These are phyloP conservation scores for Phoxinus dragarum DNA, from an alignment of 2,797 vertebrate species.

Conservation along the genomic window DNA sequence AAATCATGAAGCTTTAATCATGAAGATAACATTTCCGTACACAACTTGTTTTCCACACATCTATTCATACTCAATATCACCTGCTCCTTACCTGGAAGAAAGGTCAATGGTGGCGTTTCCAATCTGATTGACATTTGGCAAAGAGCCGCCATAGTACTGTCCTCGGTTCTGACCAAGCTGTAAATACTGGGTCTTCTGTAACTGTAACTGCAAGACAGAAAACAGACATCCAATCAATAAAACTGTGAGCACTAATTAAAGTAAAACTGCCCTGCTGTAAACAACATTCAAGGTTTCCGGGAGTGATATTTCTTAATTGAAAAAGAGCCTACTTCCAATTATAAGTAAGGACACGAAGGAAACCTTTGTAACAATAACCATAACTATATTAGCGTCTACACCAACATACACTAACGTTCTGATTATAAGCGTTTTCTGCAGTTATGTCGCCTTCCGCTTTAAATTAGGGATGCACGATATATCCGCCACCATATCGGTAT, in stretches of 20 bases:
- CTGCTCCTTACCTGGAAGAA: constrained; percentile 93
- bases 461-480: too few species aligned
- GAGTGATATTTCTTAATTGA: neutral
- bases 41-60: neutral
- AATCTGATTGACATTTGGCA: constrained; percentile 99
- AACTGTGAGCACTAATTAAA: neutral
- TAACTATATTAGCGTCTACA: neutral
- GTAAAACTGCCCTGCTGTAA: neutral
- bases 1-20: neutral
- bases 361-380: neutral
- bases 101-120: constrained; percentile 96
- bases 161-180: constrained; percentile 98
- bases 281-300: neutral
- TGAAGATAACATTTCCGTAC: neutral
- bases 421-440: neutral
- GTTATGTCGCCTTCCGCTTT: neutral
- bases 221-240: constrained; percentile 56
- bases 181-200: constrained; percentile 99
- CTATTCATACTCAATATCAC: constrained; percentile 66
- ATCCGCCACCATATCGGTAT: too few species aligned
- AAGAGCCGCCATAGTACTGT: constrained; percentile 97
- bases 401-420: neutral
- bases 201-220: constrained; percentile 93
- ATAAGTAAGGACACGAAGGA: neutral
- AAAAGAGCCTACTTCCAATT: neutral